Percentiles rank a stretch among this genome's conserved stretches.
These are phyloP conservation scores for Neotoxoptera formosana DNA, from an alignment of 1,140 invertebrate genomes.

Conservation along the genomic window DNA sequence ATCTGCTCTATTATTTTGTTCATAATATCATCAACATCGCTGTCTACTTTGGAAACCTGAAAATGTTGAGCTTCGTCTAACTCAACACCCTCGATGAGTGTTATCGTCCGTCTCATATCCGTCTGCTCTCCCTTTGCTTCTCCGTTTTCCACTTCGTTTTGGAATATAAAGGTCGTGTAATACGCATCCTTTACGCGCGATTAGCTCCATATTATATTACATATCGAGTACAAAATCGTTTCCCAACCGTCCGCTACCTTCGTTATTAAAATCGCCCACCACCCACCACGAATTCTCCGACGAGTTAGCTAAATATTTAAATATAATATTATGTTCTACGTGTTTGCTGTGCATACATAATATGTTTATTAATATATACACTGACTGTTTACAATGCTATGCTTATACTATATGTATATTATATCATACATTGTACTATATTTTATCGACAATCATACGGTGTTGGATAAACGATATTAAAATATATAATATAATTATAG, in stretches of 20 bases:
- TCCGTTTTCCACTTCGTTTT: not conserved
- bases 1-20: not conserved
- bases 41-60: not conserved
- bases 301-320: not conserved
- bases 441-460: not conserved
- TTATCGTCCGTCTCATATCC: not conserved
- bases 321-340: not conserved
- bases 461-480: not conserved
- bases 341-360: not conserved
- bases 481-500: not conserved
- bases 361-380: not conserved
- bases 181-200: not conserved
- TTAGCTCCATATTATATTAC: not conserved
- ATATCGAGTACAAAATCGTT: not conserved
- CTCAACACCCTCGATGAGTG: not conserved
- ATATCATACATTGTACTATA: not conserved
- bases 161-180: not conserved
- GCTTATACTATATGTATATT: not conserved
- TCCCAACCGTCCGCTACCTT: not conserved
- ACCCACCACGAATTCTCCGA: not conserved
- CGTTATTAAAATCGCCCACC: not conserved
- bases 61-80: not conserved
- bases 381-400: not conserved
- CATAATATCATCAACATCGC: not conserved
- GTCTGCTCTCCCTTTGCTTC: not conserved